phyloP scores from a whole-genome alignment of 2,113 vertebrate genomes.

The Saguinus midas region DNA sequence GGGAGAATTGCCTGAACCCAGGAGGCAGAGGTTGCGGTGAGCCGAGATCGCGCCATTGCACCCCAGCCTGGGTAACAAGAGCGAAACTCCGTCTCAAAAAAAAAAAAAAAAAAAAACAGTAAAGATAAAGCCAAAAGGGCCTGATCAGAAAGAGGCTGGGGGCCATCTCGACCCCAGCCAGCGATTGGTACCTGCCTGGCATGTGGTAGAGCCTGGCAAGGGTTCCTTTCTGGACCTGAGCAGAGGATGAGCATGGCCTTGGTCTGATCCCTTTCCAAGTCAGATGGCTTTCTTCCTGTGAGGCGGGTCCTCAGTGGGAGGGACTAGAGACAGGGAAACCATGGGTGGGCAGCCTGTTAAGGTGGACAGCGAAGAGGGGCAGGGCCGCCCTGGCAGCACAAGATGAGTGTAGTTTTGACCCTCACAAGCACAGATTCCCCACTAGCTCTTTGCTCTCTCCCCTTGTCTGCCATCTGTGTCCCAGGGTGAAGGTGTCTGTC shows the following conservation, averaged over 20 bases:
- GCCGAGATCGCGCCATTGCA: no score
- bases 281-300: background rate
- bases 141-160: background rate
- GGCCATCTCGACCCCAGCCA: background rate
- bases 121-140: background rate
- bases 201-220: background rate
- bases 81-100: no score
- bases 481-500: background rate
- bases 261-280: background rate
- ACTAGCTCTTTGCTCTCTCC: no score
- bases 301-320: background rate
- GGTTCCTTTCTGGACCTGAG: background rate
- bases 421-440: background rate
- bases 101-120: rapidly evolving
- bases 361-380: background rate
- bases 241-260: background rate
- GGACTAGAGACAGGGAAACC: background rate
- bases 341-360: background rate
- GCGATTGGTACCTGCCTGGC: conserved; percentile 20
- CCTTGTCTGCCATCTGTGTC: background rate
- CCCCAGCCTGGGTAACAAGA: no score
- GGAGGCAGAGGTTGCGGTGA: no score
- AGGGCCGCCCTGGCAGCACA: rapidly evolving
- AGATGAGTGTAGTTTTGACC: background rate
- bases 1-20: no score